Conservation (phyloP, 2,797 vertebrate species). For the Siniperca obscura region DNA sequence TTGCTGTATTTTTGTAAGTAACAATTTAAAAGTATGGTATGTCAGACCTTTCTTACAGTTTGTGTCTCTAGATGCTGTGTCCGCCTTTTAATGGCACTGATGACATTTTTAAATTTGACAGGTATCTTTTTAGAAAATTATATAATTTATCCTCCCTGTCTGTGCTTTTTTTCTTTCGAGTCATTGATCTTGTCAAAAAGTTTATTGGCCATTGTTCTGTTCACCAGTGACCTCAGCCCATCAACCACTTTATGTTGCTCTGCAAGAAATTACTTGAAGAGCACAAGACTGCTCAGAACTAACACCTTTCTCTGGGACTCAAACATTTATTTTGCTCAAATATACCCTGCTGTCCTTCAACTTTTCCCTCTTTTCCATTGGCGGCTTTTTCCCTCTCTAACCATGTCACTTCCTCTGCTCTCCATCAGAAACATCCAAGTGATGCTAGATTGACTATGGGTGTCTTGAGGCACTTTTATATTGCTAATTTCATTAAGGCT, state of each 20-base stretch:
- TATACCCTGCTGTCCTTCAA: slow-evolving; percentile 5
- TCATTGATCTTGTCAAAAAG: slow-evolving; percentile 22
- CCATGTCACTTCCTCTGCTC: slow-evolving; percentile 1
- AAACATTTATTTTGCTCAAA: slow-evolving; percentile 39
- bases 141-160: slow-evolving; percentile 17
- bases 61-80: neutral
- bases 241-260: neutral
- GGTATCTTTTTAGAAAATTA: slow-evolving; percentile 12
- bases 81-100: slow-evolving; percentile 16
- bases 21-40: neutral
- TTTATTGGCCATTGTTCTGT: slow-evolving; percentile 15
- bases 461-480: slow-evolving; percentile 19
- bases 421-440: slow-evolving; percentile 22
- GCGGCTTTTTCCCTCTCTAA: neutral
- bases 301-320: slow-evolving; percentile 11
- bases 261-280: slow-evolving; percentile 24
- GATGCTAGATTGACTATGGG: slow-evolving; percentile 17
- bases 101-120: slow-evolving; percentile 52
- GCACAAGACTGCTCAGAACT: slow-evolving; percentile 8
- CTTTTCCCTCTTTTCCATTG: slow-evolving; percentile 16
- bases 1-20: neutral
- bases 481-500: slow-evolving; percentile 29
- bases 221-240: slow-evolving; percentile 3
- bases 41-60: neutral
- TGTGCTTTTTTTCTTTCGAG: neutral